Conservation (phyloP, 2,113 vertebrate species). For the Gopherus flavomarginatus region DNA sequence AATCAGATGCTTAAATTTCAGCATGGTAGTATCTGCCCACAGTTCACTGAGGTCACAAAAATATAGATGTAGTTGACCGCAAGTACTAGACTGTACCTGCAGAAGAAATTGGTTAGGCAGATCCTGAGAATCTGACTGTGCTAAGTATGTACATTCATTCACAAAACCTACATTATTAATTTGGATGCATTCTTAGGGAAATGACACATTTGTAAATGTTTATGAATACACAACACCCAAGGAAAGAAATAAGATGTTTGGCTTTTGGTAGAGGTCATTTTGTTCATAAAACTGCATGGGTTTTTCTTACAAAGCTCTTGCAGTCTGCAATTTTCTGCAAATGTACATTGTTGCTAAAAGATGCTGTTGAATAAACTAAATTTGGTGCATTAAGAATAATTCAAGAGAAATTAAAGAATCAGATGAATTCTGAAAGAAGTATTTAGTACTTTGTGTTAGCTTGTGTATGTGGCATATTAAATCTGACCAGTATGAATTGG, state of each 20-base stretch:
- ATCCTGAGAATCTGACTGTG: background rate
- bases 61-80: background rate
- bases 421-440: background rate
- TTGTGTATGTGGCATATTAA: background rate
- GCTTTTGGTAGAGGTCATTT: background rate
- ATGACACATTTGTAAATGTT: accelerated
- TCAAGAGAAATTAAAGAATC: background rate
- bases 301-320: background rate
- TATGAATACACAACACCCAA: accelerated
- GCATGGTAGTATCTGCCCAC: background rate
- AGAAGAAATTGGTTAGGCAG: background rate
- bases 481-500: background rate
- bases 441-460: background rate
- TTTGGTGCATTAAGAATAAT: background rate
- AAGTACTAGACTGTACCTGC: background rate
- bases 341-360: background rate
- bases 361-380: background rate
- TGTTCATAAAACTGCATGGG: background rate
- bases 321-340: background rate
- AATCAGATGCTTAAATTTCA: background rate
- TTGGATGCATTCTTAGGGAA: accelerated
- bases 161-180: too few relatives aligned
- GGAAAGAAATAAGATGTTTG: background rate
- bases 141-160: background rate
- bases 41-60: background rate